Conservation (phyloP, 2,797 vertebrate genomes). For the Prunella strophiata region DNA sequence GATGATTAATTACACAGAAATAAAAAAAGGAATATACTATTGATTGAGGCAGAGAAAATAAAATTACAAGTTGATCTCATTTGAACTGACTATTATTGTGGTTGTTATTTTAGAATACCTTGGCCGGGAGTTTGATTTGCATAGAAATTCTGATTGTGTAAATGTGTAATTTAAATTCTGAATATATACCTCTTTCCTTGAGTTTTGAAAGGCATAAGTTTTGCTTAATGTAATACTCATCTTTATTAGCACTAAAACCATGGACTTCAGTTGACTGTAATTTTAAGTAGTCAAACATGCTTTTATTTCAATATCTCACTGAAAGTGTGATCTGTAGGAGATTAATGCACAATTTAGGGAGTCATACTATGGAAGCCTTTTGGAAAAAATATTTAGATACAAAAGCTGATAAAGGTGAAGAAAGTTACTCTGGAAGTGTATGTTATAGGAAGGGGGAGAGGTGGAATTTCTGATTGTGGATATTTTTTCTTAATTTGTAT, state of each 20-base stretch:
- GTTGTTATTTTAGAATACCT: not conserved
- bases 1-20: not conserved
- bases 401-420: not conserved
- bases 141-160: not conserved
- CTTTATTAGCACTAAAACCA: not conserved
- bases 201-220: not conserved
- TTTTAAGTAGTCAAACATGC: not conserved
- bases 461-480: not conserved
- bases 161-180: not conserved
- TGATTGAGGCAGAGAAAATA: not conserved
- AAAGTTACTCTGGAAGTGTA: not conserved
- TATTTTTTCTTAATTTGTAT: not conserved
- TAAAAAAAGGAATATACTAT: not conserved
- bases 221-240: not conserved
- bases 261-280: not conserved
- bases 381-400: not conserved
- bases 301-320: not conserved
- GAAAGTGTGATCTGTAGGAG: not conserved
- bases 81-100: not conserved
- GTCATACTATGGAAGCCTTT: not conserved
- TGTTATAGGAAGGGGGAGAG: not conserved
- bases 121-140: not conserved
- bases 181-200: not conserved
- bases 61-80: not conserved
- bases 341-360: not conserved